These are phyloP conservation scores for Byasa hedistus DNA, from an alignment of 2,888 invertebrate genomes.

Conservation along the genomic window DNA sequence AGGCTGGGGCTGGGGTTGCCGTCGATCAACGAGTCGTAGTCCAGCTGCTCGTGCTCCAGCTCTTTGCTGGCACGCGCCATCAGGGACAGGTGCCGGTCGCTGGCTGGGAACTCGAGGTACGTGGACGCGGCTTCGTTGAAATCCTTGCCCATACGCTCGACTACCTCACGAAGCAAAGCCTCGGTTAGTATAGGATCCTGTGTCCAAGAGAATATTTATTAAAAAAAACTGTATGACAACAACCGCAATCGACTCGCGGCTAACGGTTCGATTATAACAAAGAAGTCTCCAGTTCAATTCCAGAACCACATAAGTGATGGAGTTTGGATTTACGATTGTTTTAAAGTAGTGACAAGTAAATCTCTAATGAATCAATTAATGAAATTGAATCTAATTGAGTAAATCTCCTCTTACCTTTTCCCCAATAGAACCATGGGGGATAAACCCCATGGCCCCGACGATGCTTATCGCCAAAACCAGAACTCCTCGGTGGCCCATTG, in stretches of 20 bases:
- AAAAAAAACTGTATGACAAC: not conserved
- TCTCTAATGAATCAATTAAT: too few species aligned
- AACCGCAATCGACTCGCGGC: too few species aligned
- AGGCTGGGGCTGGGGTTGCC: constrained; percentile 87
- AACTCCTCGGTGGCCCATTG: constrained; percentile 65
- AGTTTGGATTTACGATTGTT: too few species aligned
- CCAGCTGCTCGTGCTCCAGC: constrained; percentile 81
- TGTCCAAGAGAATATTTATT: not conserved
- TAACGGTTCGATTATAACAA: too few species aligned
- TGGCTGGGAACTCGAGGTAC: constrained; percentile 82
- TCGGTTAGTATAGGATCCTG: constrained; percentile 85
- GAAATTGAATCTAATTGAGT: too few species aligned
- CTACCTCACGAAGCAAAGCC: constrained; percentile 86
- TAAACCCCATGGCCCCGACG: constrained; percentile 71
- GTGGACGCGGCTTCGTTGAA: constrained; percentile 82
- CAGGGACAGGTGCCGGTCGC: constrained; percentile 65
- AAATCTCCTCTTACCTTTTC: constrained; percentile 60
- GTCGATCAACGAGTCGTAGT: constrained; percentile 86
- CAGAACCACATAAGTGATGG: too few species aligned
- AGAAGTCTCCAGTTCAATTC: too few species aligned
- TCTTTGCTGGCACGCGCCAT: constrained; percentile 80
- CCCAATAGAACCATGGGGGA: constrained; percentile 80
- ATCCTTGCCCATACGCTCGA: constrained; percentile 88
- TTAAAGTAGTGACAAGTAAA: too few species aligned
- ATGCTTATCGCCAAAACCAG: constrained; percentile 69